Percentiles rank a stretch among this genome's conserved stretches.
Evolutionary conservation across 2,888 invertebrate genomes (phyloP).

Genomic region (Teleiodes luculella): DNA sequence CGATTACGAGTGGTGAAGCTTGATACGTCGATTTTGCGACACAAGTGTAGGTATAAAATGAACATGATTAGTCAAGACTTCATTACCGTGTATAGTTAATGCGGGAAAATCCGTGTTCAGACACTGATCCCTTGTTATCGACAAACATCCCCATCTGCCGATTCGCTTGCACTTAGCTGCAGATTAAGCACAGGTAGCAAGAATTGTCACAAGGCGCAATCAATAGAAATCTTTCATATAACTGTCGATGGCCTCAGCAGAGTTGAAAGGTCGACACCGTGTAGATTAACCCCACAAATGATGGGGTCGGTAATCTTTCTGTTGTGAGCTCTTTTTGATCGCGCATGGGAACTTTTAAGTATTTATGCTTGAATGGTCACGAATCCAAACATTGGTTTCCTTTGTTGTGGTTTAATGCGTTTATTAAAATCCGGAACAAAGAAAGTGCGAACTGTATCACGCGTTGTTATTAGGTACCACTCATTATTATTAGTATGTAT

Average conservation of each 20-base stretch:
- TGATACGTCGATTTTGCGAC: too few species aligned
- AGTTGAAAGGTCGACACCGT: slow-evolving; percentile 53
- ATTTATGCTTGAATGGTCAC: slow-evolving; percentile 58
- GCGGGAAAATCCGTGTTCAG: slow-evolving; percentile 3
- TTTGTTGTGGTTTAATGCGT: slow-evolving; percentile 48
- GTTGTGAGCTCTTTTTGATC: slow-evolving; percentile 35
- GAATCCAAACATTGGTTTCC: slow-evolving; percentile 56
- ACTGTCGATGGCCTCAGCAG: slow-evolving; percentile 52
- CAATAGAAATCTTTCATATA: slow-evolving; percentile 33
- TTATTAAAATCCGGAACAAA: slow-evolving; percentile 34
- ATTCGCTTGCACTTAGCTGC: slow-evolving; percentile 2
- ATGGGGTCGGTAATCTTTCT: slow-evolving; percentile 39
- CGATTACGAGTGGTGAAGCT: too few species aligned
- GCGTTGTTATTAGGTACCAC: too few species aligned
- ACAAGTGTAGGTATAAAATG: too few species aligned
- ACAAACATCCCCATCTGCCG: slow-evolving; percentile 17
- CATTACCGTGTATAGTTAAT: background rate
- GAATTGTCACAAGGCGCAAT: slow-evolving; percentile 36
- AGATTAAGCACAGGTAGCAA: slow-evolving; percentile 39
- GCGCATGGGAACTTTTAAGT: slow-evolving; percentile 60
- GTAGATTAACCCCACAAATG: slow-evolving; percentile 51
- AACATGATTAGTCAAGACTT: background rate
- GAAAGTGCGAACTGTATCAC: background rate
- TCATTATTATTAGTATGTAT: too few species aligned
- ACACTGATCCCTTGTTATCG: slow-evolving; percentile 11